phyloP scores from a whole-genome alignment of 2,113 vertebrate species.

The Anser cygnoides region DNA sequence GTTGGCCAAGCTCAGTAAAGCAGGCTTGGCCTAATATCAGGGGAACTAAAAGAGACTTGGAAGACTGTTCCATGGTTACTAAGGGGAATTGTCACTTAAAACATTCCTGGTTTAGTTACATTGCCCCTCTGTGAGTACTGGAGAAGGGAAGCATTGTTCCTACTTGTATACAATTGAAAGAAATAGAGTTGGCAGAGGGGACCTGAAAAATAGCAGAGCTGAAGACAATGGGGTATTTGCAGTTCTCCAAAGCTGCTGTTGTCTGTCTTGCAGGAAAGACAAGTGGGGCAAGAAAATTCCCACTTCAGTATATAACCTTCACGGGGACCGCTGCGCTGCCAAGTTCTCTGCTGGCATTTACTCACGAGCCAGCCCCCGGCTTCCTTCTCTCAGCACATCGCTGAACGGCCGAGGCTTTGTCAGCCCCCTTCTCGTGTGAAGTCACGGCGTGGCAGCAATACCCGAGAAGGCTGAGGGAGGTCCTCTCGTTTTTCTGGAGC shows the following conservation, averaged over 20 bases:
- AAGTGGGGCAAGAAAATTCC: constrained; percentile 1
- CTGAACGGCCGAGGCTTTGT: neutral
- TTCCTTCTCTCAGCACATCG: neutral
- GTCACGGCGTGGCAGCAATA: neutral
- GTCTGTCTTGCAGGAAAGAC: neutral
- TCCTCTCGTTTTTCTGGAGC: neutral
- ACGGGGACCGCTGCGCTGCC: neutral
- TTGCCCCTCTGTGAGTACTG: neutral
- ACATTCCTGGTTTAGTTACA: neutral
- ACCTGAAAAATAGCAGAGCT: neutral
- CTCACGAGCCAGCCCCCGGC: neutral
- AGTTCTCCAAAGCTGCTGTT: constrained; percentile 6
- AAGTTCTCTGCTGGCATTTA: neutral
- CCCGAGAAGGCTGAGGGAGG: neutral
- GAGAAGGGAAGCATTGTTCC: constrained; percentile 21
- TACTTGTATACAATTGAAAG: neutral
- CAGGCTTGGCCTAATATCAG: neutral
- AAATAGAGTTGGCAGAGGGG: neutral
- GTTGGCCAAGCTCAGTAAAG: neutral
- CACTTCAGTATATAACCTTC: neutral
- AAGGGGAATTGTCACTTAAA: neutral
- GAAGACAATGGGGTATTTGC: neutral
- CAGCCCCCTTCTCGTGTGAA: neutral
- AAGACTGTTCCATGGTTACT: neutral
- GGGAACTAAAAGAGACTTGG: neutral